Evolutionary conservation across 2,113 vertebrate species (phyloP).

Genomic region (Dasyornis broadbenti): DNA sequence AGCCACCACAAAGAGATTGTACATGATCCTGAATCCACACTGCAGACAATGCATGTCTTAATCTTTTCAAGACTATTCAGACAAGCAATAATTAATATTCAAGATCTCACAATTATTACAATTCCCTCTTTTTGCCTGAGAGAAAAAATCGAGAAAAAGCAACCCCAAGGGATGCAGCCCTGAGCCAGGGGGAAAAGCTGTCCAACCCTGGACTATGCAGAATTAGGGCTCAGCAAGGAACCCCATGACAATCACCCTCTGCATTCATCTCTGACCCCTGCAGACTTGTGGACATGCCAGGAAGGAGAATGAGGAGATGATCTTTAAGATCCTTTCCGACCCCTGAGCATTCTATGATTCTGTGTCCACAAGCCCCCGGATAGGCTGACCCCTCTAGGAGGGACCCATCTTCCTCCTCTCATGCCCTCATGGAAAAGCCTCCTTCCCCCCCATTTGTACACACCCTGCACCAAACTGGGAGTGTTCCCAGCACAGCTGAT

Average conservation of each 20-base stretch:
- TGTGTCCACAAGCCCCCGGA: neutral
- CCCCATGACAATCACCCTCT: neutral
- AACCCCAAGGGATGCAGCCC: neutral
- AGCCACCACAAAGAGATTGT: neutral
- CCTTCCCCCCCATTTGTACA: neutral
- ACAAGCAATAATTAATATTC: slow-evolving; percentile 8
- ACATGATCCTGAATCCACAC: neutral
- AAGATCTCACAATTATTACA: neutral
- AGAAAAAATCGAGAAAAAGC: neutral
- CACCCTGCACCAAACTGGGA: neutral
- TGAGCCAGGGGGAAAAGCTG: neutral
- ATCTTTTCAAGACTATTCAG: neutral
- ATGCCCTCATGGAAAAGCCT: neutral
- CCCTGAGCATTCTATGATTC: neutral
- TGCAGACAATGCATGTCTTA: neutral
- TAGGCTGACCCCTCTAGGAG: neutral
- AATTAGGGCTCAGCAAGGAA: neutral
- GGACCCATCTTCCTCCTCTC: neutral
- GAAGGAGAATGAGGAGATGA: neutral
- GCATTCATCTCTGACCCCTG: neutral
- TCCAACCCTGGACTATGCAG: neutral
- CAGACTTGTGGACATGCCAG: neutral
- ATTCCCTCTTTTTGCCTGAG: neutral
- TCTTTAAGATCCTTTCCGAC: neutral
- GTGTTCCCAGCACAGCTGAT: neutral